Evolutionary conservation across 2,113 vertebrate genomes (phyloP).

Genomic region (Rhinoderma darwinii): DNA sequence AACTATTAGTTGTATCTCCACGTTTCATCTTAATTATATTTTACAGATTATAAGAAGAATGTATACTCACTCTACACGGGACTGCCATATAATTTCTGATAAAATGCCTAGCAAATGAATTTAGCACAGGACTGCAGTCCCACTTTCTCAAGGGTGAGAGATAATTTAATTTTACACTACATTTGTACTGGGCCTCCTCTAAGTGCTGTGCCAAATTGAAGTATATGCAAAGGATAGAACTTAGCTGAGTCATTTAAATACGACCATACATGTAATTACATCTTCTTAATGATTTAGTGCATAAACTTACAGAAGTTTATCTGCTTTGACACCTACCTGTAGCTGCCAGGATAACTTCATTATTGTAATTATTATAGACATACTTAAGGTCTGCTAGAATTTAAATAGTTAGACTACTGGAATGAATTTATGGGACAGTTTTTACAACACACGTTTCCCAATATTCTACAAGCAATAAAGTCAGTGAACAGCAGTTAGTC

Average conservation of each 20-base stretch:
- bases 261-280: constrained; percentile 58
- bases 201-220: constrained; percentile 10
- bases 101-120: constrained; percentile 22
- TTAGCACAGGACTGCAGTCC: constrained; percentile 7
- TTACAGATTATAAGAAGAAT: constrained; percentile 45
- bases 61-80: constrained; percentile 28
- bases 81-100: constrained; percentile 43
- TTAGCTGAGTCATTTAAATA: constrained; percentile 50
- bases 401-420: constrained; percentile 47
- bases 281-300: constrained; percentile 57
- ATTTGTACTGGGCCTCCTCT: neutral
- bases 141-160: neutral
- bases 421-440: constrained; percentile 41
- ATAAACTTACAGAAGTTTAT: constrained; percentile 60
- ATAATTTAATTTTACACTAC: neutral
- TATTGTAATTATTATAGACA: constrained; percentile 62
- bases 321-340: constrained; percentile 61
- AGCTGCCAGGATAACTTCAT: constrained; percentile 57
- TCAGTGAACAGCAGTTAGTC: constrained; percentile 38
- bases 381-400: constrained; percentile 59
- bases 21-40: constrained; percentile 54
- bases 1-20: constrained; percentile 57
- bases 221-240: constrained; percentile 22
- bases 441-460: constrained; percentile 30
- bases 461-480: constrained; percentile 50